These are phyloP conservation scores for Fissipunctia ypsillon DNA, from an alignment of 2,888 invertebrate genomes.

Conservation along the genomic window DNA sequence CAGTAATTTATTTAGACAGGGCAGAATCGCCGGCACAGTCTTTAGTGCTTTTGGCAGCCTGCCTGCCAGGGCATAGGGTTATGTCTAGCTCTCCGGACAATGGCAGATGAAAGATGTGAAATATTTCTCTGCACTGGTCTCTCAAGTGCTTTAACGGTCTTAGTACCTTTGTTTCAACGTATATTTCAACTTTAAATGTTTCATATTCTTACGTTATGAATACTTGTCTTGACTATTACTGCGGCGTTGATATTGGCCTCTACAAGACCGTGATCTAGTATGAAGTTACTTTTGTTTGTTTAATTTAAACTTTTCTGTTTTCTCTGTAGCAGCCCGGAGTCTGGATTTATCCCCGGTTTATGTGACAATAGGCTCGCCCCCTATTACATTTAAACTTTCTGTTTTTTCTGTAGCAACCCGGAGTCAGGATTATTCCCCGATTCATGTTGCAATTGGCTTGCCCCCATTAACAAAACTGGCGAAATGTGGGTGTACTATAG, in stretches of 20 bases:
- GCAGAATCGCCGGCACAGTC: constrained; percentile 64
- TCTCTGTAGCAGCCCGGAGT: too few relatives aligned
- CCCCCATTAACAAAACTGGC: too few relatives aligned
- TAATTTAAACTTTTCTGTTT: not conserved
- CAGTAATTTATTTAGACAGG: constrained; percentile 70
- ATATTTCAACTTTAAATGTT: constrained; percentile 48
- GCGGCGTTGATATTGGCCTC: not conserved
- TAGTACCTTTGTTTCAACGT: constrained; percentile 36
- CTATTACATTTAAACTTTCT: too few relatives aligned
- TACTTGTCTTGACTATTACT: constrained; percentile 29
- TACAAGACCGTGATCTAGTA: not conserved
- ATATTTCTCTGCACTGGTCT: constrained; percentile 59
- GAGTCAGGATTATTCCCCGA: too few relatives aligned
- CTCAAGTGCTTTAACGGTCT: constrained; percentile 41
- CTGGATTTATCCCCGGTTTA: too few relatives aligned
- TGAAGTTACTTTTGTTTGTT: not conserved
- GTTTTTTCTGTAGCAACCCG: too few relatives aligned
- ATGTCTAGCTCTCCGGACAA: constrained; percentile 54
- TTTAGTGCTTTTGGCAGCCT: constrained; percentile 72
- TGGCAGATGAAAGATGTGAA: constrained; percentile 60
- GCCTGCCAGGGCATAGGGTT: constrained; percentile 67
- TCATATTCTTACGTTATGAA: constrained; percentile 26
- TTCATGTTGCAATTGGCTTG: too few relatives aligned
- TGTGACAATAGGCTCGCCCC: too few relatives aligned
- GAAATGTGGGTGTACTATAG: too few relatives aligned